Evolutionary conservation across 2,113 vertebrate species (phyloP).

Genomic region (Typhlomys cinereus): DNA sequence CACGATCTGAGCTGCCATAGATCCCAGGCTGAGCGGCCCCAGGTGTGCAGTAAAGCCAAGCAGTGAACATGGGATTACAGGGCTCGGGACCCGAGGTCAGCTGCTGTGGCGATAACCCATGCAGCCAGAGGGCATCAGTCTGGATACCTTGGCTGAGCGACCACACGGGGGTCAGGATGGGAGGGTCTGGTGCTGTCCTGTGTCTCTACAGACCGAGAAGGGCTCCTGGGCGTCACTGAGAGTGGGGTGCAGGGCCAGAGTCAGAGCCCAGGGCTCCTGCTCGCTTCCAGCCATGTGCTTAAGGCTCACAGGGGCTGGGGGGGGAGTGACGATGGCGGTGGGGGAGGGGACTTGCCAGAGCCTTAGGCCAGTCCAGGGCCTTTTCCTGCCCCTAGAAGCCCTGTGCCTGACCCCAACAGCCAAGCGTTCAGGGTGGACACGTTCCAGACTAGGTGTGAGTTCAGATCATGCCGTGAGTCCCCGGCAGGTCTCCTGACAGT

Average conservation of each 20-base stretch:
- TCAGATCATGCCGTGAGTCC: background rate
- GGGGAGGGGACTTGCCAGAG: background rate
- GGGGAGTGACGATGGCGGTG: too few species aligned
- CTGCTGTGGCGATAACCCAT: background rate
- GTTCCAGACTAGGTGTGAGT: background rate
- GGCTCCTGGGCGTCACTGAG: too few species aligned
- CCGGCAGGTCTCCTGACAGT: background rate
- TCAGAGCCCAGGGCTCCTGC: background rate
- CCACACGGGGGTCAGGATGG: background rate
- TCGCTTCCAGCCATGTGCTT: too few species aligned
- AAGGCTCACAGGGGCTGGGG: background rate
- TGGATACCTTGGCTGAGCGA: background rate
- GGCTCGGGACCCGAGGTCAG: background rate
- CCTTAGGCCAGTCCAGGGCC: background rate
- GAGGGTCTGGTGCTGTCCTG: background rate
- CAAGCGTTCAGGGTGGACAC: fast-evolving
- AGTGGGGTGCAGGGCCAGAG: background rate
- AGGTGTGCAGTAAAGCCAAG: background rate
- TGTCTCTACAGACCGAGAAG: background rate
- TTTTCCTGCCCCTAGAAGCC: background rate
- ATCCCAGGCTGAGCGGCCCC: background rate
- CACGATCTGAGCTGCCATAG: background rate
- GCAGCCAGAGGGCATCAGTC: background rate
- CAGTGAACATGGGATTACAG: background rate
- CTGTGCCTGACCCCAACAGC: background rate